Percentiles rank a stretch among this genome's conserved stretches.
These are phyloP conservation scores for Acanthacorydalis orientalis DNA, from an alignment of 2,888 invertebrate species.

Conservation along the genomic window DNA sequence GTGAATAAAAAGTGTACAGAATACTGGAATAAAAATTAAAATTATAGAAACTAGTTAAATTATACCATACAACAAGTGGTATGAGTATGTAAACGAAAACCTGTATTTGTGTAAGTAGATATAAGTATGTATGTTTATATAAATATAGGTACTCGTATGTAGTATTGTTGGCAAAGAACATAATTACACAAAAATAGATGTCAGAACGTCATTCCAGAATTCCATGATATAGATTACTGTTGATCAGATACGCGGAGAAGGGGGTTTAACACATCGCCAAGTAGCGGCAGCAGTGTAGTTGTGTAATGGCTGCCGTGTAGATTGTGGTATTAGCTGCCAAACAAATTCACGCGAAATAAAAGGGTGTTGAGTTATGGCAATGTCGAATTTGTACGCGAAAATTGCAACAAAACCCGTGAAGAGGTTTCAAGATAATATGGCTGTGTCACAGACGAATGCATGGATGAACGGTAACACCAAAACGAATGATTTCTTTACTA, in stretches of 20 bases:
- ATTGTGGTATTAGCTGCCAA: slow-evolving; percentile 8
- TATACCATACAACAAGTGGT: too few species aligned
- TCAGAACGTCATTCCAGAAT: background rate
- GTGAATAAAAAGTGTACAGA: too few species aligned
- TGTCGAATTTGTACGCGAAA: slow-evolving; percentile 65
- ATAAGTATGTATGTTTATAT: too few species aligned
- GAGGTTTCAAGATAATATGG: slow-evolving; percentile 59
- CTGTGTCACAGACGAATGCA: slow-evolving; percentile 64
- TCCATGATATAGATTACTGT: background rate
- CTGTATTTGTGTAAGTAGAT: too few species aligned
- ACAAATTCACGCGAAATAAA: slow-evolving; percentile 8
- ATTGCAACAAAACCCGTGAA: slow-evolving; percentile 57
- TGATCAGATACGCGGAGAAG: too few species aligned
- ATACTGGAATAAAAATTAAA: too few species aligned
- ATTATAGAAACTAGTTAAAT: too few species aligned
- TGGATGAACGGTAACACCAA: slow-evolving; percentile 68
- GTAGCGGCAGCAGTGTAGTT: background rate
- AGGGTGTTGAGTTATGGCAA: slow-evolving; percentile 29
- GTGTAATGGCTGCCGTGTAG: slow-evolving; percentile 12
- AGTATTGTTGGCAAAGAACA: too few species aligned
- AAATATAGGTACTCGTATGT: too few species aligned
- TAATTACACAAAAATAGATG: background rate
- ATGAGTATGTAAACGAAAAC: too few species aligned
- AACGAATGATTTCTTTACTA: background rate
- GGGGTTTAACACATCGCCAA: background rate